Evolutionary conservation across 1,140 invertebrate genomes (phyloP), one percentile per base, ranked within the genome.

Genomic region (Plodia interpunctella): DNA sequence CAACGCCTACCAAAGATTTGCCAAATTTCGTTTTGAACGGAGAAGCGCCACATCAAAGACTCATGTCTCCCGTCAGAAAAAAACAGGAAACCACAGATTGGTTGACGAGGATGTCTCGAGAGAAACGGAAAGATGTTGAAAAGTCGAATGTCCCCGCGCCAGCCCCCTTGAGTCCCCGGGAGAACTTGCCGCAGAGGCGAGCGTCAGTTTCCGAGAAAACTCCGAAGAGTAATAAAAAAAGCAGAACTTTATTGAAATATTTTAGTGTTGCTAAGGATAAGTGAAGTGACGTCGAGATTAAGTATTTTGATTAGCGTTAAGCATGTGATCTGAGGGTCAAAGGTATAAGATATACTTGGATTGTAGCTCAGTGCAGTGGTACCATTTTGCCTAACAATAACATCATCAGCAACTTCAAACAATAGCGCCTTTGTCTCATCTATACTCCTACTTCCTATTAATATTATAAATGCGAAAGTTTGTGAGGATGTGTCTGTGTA

Each of bases 21-120:
- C 96, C 96, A 0, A 95, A 96, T 83, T 96, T 91, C 65, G 94
- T 95, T 0, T 64, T 94, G 3, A 93, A 95, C 66, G 95, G 95
- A 0, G 93, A 92, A 18, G 95, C 95, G 0, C 95, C 95, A 0
- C 95, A 95, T 74, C 83, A 95, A 54, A 87, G 92, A 18, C 82
- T 94, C 49, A 92, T 93, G 86, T 95, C 94, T 0, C 94, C 94
- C 0, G 91, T 91, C 38, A 94, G 94, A 53, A 91, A 91, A 55
- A 92, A 88, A n/a, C 91, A 92, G 62, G 91, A 93, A 20, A 92
- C 93, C 61, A 88, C 94, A 0, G 92, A 95, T 71, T 96, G 94
- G 94, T 76, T 96, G 25, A 94, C 94, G 0, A 92, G 91, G 63
- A 91, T 95, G 55, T 87, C 91, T 1, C 92, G 93, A 54, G 93